Conservation (phyloP, 2,888 invertebrate genomes). For the Andricus curvator region DNA sequence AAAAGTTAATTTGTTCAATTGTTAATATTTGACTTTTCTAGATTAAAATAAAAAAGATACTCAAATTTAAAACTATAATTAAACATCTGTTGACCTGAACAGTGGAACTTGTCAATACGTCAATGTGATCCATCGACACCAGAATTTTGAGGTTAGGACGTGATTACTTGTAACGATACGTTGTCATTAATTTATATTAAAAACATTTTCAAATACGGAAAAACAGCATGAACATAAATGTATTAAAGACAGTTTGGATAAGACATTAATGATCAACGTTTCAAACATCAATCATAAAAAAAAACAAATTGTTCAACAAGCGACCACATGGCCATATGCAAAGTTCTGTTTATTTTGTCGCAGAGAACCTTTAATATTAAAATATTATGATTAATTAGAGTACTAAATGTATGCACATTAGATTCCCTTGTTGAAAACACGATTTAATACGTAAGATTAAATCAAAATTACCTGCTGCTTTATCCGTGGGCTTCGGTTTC, state of each 20-base stretch:
- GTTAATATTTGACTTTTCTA: not conserved
- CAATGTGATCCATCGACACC: not conserved
- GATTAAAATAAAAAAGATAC: too few relatives aligned
- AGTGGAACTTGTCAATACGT: not conserved
- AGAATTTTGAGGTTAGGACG: not conserved
- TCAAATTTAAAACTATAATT: too few relatives aligned
- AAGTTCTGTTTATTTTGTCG: not conserved
- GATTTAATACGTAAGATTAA: not conserved
- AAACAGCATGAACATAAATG: not conserved
- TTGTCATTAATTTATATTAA: not conserved
- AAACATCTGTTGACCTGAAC: not conserved
- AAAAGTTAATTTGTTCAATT: not conserved
- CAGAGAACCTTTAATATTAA: not conserved
- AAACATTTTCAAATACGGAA: not conserved
- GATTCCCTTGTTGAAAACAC: not conserved
- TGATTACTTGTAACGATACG: not conserved
- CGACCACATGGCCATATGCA: not conserved
- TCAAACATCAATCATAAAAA: not conserved
- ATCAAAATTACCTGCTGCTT: not conserved
- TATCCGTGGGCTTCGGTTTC: slow-evolving; percentile 4
- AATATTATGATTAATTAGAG: not conserved
- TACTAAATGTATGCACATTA: not conserved
- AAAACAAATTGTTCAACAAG: not conserved
- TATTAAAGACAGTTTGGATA: not conserved
- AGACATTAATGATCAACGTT: not conserved